Base-by-base conservation (phyloP, 2,113 vertebrate species). In the Silurus meridionalis region DNA sequence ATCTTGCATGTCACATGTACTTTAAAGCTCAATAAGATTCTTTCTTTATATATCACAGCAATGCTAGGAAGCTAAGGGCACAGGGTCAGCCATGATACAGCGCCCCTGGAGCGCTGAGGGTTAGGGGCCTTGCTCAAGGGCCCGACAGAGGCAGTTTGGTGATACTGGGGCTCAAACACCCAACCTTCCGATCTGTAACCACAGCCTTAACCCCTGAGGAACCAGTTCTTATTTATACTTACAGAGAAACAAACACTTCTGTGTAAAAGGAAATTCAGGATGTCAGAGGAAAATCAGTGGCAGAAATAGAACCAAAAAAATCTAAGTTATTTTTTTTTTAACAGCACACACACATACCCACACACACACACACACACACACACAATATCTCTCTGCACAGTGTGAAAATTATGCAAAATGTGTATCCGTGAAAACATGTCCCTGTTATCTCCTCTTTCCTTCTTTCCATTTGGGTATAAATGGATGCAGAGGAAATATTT, bases 291-390 rank as follows among this genome's bases (percentile, higher is more conserved):
- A n/a, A 23, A 19, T 28, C 37, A 46, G 17, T 72, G 48, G 48
- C 48, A 75, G n/a, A 75, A 53, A 4, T 53, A 21, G 9, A 75
- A 52, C 9, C 5, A 23, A 17, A 53, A 52, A 28, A 25, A 28
- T 14, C 55, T 78, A 11, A 25, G 50, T 57, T 52, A 9, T 14
- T 78, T 9, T 13, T 55, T 78, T 55, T n/a, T 74, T 55, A 57
- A 25, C 8, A 8, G 23, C 63, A 52, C 48, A n/a, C 72, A 74
- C 69, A 72, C 75, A 79, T 52, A 79, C 75, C 25, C 74, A 77
- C 74, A 53, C 72, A 75, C 72, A 53, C 48, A 52, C 72, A 75
- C 72, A 74, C 71, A 74, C 71, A 50, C 71, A 19, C 72, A 8
- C 37, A 8, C 69, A 8, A 15, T 25, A 37, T 28, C 4, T 4